A percentile compares a stretch with the other conserved stretches of the same genome.
Evolutionary conservation across 2,113 vertebrate species (phyloP).

Genomic region (Apistogramma diplotaenia): DNA sequence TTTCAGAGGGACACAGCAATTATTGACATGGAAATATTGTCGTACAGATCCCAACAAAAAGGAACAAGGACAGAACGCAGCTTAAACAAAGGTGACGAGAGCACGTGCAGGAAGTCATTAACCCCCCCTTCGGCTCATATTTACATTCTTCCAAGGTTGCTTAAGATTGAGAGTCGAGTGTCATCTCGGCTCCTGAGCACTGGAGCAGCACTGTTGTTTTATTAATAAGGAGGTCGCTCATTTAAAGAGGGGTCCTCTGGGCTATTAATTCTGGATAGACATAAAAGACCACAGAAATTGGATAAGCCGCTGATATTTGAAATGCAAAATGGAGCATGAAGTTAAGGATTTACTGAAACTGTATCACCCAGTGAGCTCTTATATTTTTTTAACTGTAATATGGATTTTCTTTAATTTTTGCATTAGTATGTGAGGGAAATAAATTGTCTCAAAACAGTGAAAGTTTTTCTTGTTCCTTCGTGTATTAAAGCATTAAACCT

Average conservation of each 20-base stretch:
- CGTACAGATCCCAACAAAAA: neutral
- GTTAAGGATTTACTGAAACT: conserved; percentile 4
- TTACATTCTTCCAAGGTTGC: conserved; percentile 4
- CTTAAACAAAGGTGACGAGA: neutral
- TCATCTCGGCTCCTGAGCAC: neutral
- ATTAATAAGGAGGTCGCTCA: conserved; percentile 35
- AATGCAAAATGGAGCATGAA: conserved; percentile 26
- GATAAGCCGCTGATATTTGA: conserved; percentile 32
- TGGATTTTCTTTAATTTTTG: neutral
- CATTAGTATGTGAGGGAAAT: neutral
- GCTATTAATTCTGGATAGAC: conserved; percentile 53
- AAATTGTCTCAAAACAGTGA: neutral
- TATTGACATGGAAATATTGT: neutral
- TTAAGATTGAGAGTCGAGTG: neutral
- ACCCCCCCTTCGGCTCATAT: neutral
- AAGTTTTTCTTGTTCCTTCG: neutral
- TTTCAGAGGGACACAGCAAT: neutral
- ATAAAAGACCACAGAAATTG: conserved; percentile 46
- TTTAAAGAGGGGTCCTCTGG: conserved; percentile 32
- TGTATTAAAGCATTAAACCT: neutral
- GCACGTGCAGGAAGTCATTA: neutral
- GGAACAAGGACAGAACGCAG: neutral
- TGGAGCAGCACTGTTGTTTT: conserved; percentile 19
- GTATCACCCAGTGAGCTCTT: neutral
- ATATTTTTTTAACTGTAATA: neutral